Percentiles rank a stretch among this genome's conserved stretches.
Evolutionary conservation across 2,888 invertebrate species (phyloP).

Genomic region (Trisateles emortualis): DNA sequence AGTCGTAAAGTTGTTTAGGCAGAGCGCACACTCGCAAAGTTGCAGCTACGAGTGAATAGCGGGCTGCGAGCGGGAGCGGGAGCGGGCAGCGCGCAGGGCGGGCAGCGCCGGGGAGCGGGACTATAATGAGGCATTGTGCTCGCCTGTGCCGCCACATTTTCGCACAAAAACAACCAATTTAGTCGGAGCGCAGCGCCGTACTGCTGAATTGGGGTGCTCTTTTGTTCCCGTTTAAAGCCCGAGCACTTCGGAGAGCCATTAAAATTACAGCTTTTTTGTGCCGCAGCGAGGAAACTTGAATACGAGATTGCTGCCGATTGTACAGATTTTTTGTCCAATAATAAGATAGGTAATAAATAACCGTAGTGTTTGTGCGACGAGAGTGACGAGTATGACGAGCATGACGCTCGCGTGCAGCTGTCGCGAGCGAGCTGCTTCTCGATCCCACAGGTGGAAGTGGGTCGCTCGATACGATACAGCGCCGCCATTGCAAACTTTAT

Average conservation of each 20-base stretch:
- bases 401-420: slow-evolving; percentile 40
- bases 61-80: slow-evolving; percentile 15
- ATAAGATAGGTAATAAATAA: slow-evolving; percentile 46
- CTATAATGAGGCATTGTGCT: slow-evolving; percentile 55
- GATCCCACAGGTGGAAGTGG: slow-evolving; percentile 46
- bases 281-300: slow-evolving; percentile 51
- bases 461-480: slow-evolving; percentile 59
- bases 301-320: slow-evolving; percentile 50
- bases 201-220: slow-evolving; percentile 55
- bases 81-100: background rate
- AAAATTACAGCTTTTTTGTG: slow-evolving; percentile 62
- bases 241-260: slow-evolving; percentile 62
- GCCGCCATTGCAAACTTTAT: slow-evolving; percentile 56
- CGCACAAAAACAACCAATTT: slow-evolving; percentile 67
- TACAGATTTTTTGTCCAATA: slow-evolving; percentile 43
- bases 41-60: slow-evolving; percentile 24
- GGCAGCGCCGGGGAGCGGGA: slow-evolving; percentile 18
- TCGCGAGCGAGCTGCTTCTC: slow-evolving; percentile 24
- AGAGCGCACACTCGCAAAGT: slow-evolving; percentile 29
- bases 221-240: slow-evolving; percentile 56
- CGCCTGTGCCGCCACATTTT: slow-evolving; percentile 38
- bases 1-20: slow-evolving; percentile 58
- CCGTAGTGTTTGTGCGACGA: slow-evolving; percentile 28
- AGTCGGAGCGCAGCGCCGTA: slow-evolving; percentile 47
- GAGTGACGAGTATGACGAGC: slow-evolving; percentile 14